A percentile compares a stretch with the other conserved stretches of the same genome.
phyloP scores from a whole-genome alignment of 2,797 vertebrate genomes.

The Distichodus sexfasciatus region DNA sequence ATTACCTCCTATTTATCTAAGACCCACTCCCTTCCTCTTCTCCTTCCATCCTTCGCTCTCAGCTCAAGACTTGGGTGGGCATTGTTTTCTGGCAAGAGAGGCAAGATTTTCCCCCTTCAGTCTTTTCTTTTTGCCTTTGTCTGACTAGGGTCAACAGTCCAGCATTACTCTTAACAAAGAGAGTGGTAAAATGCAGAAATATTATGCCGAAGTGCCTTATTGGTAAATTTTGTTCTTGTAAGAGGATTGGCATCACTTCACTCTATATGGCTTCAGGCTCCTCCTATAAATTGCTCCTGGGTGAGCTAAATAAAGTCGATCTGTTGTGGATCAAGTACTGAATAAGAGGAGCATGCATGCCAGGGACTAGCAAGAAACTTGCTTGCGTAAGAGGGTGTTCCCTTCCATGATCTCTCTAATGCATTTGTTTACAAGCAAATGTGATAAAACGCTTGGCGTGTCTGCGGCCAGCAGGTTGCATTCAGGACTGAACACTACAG shows the following conservation, averaged over 20 bases:
- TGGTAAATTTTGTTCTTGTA: too few relatives aligned
- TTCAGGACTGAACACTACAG: background rate
- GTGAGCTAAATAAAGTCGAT: background rate
- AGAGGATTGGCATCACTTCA: too few relatives aligned
- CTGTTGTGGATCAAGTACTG: background rate
- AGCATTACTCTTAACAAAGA: background rate
- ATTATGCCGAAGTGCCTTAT: too few relatives aligned
- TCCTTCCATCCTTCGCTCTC: slow-evolving; percentile 45
- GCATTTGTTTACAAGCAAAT: slow-evolving; percentile 10
- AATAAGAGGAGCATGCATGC: background rate
- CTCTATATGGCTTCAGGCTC: too few relatives aligned
- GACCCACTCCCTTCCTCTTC: slow-evolving; percentile 76
- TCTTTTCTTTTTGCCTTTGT: slow-evolving; percentile 20
- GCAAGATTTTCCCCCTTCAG: slow-evolving; percentile 38
- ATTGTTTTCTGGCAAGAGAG: slow-evolving; percentile 61
- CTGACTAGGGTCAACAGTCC: slow-evolving; percentile 22
- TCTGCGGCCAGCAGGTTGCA: too few relatives aligned
- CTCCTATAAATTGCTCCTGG: background rate
- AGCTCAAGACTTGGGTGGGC: slow-evolving; percentile 49
- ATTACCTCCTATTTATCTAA: slow-evolving; percentile 81
- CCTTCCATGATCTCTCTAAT: slow-evolving; percentile 1
- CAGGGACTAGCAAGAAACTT: too few relatives aligned
- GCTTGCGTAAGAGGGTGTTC: slow-evolving; percentile 19
- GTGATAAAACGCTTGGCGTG: background rate
- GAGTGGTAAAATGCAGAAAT: background rate